phyloP scores from a whole-genome alignment of 1,140 invertebrate species.

The Drosophila orena region DNA sequence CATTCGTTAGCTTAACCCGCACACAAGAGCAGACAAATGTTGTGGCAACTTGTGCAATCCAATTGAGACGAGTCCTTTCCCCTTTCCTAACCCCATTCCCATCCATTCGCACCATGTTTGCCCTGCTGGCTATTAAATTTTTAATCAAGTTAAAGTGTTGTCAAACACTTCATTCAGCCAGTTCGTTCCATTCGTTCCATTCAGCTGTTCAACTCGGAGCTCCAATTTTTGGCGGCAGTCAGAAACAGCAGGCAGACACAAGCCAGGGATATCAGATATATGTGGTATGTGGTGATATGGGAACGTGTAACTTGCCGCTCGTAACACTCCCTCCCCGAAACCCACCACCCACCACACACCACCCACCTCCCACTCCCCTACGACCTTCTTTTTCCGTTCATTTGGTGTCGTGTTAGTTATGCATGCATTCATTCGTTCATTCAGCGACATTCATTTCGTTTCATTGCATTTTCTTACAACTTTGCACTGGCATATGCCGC shows the following conservation, averaged over 20 bases:
- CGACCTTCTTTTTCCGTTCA: slow-evolving; percentile 12
- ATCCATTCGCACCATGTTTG: slow-evolving; percentile 50
- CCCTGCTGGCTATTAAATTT: slow-evolving; percentile 78
- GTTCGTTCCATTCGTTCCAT: slow-evolving; percentile 28
- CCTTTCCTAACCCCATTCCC: background rate
- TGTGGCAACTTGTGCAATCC: slow-evolving; percentile 72
- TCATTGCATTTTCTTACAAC: slow-evolving; percentile 74
- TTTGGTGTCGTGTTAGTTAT: slow-evolving; percentile 67
- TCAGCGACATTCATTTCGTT: slow-evolving; percentile 80
- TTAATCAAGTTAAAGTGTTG: slow-evolving; percentile 83
- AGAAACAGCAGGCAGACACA: slow-evolving; percentile 8
- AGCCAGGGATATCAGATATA: slow-evolving; percentile 14
- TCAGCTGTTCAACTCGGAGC: slow-evolving; percentile 1
- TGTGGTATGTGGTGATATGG: background rate
- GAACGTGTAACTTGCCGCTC: slow-evolving; percentile 15
- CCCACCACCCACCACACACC: no score
- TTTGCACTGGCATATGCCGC: slow-evolving; percentile 39
- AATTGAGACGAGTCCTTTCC: slow-evolving; percentile 50
- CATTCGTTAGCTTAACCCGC: slow-evolving; percentile 48
- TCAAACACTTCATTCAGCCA: slow-evolving; percentile 76
- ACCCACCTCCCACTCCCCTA: background rate
- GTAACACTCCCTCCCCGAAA: background rate
- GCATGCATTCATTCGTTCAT: slow-evolving; percentile 69
- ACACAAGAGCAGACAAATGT: slow-evolving; percentile 52
- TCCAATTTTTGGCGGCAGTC: slow-evolving; percentile 20